Evolutionary conservation across 2,888 invertebrate species (phyloP).

Genomic region (Auanema sp.): DNA sequence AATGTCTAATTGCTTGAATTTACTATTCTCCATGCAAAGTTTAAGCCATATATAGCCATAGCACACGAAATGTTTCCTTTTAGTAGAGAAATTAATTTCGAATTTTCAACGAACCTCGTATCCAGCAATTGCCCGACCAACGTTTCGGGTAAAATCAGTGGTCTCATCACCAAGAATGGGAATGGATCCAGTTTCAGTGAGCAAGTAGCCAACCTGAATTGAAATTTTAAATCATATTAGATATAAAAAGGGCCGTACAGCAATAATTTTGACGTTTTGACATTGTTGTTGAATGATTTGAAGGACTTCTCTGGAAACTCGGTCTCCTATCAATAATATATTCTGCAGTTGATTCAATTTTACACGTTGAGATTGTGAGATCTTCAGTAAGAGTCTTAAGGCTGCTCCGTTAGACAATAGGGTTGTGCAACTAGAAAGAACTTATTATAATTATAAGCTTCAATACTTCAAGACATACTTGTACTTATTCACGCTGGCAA

Average conservation of each 20-base stretch:
- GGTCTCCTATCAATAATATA: constrained; percentile 54
- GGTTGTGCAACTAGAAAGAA: constrained; percentile 31
- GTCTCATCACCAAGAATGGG: constrained; percentile 58
- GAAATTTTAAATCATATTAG: background rate
- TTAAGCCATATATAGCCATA: too few species aligned
- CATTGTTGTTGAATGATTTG: constrained; percentile 49
- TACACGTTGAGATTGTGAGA: constrained; percentile 46
- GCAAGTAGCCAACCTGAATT: constrained; percentile 56
- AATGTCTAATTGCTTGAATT: background rate
- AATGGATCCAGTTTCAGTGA: constrained; percentile 58
- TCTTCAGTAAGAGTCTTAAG: constrained; percentile 52
- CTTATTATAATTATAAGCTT: background rate
- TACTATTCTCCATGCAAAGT: too few species aligned
- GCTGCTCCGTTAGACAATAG: constrained; percentile 58
- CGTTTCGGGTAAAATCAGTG: constrained; percentile 53
- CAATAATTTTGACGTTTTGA: constrained; percentile 55
- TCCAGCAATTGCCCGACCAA: constrained; percentile 52
- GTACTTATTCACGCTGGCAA: constrained; percentile 54
- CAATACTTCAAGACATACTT: constrained; percentile 24
- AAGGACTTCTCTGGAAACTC: constrained; percentile 53
- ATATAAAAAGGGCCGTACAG: constrained; percentile 33
- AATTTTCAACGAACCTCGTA: constrained; percentile 35
- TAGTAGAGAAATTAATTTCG: too few species aligned
- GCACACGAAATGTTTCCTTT: too few species aligned
- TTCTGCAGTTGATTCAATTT: constrained; percentile 52